Percentiles rank a stretch among this genome's conserved stretches.
phyloP scores from a whole-genome alignment of 2,888 invertebrate genomes.

The Rhaphigaster nebulosa region DNA sequence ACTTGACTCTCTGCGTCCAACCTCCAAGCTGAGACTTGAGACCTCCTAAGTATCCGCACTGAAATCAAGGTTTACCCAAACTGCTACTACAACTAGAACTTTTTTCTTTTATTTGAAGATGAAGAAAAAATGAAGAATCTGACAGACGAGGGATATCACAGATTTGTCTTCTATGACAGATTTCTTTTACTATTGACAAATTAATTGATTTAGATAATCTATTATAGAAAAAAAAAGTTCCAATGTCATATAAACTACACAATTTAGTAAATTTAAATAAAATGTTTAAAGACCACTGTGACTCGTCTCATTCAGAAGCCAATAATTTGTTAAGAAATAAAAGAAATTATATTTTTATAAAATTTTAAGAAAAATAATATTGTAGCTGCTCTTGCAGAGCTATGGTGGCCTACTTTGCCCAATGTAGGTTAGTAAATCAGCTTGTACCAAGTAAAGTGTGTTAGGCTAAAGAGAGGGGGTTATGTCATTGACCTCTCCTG shows the following conservation, averaged over 20 bases:
- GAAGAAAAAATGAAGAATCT: slow-evolving; percentile 51
- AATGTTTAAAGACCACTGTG: slow-evolving; percentile 53
- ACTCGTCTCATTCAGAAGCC: slow-evolving; percentile 54
- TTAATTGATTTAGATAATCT: slow-evolving; percentile 15
- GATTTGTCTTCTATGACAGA: slow-evolving; percentile 55
- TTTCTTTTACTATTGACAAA: slow-evolving; percentile 20
- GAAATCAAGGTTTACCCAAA: slow-evolving; percentile 67
- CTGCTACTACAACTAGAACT: slow-evolving; percentile 58
- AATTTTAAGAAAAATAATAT: slow-evolving; percentile 42
- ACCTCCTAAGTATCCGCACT: slow-evolving; percentile 93
- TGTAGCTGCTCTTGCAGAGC: slow-evolving; percentile 49
- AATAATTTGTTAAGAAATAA: slow-evolving; percentile 38
- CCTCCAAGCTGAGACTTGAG: slow-evolving; percentile 95
- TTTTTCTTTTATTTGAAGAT: slow-evolving; percentile 50
- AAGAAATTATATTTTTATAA: slow-evolving; percentile 35
- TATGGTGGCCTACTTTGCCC: slow-evolving; percentile 50
- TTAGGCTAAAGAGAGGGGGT: slow-evolving; percentile 51
- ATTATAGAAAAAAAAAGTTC: background rate
- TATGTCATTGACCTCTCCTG: slow-evolving; percentile 62
- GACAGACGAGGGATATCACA: slow-evolving; percentile 56
- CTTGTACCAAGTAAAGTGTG: slow-evolving; percentile 50
- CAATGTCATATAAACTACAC: background rate
- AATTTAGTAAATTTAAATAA: background rate
- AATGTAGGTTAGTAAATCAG: slow-evolving; percentile 56
- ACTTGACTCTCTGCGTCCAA: slow-evolving; percentile 96